These are phyloP conservation scores for Lerema accius DNA, from an alignment of 1,140 invertebrate genomes.

Conservation along the genomic window DNA sequence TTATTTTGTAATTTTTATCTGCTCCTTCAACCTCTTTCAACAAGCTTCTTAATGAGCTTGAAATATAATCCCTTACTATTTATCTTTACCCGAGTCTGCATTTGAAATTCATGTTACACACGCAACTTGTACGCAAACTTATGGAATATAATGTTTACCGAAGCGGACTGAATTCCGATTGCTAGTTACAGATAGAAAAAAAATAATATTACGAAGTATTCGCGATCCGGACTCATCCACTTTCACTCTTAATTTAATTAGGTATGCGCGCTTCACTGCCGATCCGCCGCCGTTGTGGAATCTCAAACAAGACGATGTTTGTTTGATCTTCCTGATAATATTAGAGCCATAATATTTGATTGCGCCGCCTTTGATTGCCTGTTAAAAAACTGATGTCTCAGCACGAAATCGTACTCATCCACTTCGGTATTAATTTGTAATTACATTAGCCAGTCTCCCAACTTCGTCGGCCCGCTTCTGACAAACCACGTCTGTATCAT, in stretches of 20 bases:
- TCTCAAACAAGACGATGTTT: conserved; percentile 20
- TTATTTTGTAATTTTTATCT: too few relatives aligned
- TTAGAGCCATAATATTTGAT: conserved; percentile 10
- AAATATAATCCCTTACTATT: too few relatives aligned
- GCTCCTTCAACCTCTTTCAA: too few relatives aligned
- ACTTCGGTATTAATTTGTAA: conserved; percentile 9
- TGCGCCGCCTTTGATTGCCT: background rate
- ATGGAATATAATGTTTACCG: too few relatives aligned
- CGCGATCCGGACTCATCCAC: conserved; percentile 57
- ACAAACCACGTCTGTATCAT: conserved; percentile 2
- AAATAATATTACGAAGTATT: conserved; percentile 53
- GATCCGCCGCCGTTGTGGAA: conserved; percentile 53
- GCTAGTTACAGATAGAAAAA: background rate
- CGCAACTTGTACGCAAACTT: too few relatives aligned
- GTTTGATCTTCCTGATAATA: conserved; percentile 8
- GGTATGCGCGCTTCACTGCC: conserved; percentile 67
- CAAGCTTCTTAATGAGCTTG: too few relatives aligned
- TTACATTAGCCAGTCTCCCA: conserved; percentile 2
- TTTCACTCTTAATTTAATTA: conserved; percentile 76
- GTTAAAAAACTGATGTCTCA: background rate
- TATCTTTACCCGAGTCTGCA: too few relatives aligned
- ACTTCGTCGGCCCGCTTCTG: conserved; percentile 1
- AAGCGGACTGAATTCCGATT: too few relatives aligned
- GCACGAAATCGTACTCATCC: conserved; percentile 2
- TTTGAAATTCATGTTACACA: too few relatives aligned